phyloP scores from a whole-genome alignment of 92 coral and sea anemone species.

The Actinernus sp. region DNA sequence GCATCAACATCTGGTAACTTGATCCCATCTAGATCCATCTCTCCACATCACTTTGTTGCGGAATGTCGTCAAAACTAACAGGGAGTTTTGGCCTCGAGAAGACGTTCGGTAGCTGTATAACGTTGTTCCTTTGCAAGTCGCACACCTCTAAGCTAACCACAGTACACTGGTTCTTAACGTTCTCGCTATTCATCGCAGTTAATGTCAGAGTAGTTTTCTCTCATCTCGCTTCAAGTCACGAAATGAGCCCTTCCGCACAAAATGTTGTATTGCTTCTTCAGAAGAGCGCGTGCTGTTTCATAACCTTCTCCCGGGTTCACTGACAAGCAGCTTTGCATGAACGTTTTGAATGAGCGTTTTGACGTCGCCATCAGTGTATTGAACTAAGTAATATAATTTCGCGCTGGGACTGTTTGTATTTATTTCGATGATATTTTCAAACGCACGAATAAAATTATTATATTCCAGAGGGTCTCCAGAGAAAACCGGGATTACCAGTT shows the following conservation, averaged over 20 bases:
- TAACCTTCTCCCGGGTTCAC: too few relatives aligned
- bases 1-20: slow-evolving; percentile 18
- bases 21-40: slow-evolving; percentile 54
- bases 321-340: too few relatives aligned
- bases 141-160: slow-evolving; percentile 43
- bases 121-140: slow-evolving; percentile 36
- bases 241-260: slow-evolving; percentile 30
- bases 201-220: slow-evolving; percentile 16
- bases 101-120: slow-evolving; percentile 44
- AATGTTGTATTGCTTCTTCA: slow-evolving; percentile 37
- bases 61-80: slow-evolving; percentile 19
- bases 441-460: too few relatives aligned
- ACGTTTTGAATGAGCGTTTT: too few relatives aligned
- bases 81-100: slow-evolving; percentile 28
- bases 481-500: too few relatives aligned
- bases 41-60: slow-evolving; percentile 58
- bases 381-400: too few relatives aligned
- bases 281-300: too few relatives aligned
- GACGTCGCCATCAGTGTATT: too few relatives aligned
- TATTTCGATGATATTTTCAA: too few relatives aligned
- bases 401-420: too few relatives aligned
- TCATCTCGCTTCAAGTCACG: slow-evolving; percentile 21
- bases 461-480: too few relatives aligned
- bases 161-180: slow-evolving; percentile 8
- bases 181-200: slow-evolving; percentile 46